phyloP scores from a whole-genome alignment of 2,113 vertebrate genomes.

The Boulengeromyrus knoepffleri region DNA sequence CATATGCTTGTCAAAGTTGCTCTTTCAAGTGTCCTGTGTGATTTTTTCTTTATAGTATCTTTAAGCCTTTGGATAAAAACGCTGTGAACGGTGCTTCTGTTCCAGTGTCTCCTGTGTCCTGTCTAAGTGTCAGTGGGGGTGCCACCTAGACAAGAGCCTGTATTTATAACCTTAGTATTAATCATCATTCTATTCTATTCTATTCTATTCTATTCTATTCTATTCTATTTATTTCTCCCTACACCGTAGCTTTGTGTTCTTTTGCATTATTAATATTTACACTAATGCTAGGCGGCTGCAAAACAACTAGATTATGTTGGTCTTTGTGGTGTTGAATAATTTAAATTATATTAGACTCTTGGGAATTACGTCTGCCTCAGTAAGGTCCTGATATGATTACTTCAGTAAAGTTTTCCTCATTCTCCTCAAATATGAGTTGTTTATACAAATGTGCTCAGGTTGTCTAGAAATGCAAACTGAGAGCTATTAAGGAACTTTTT shows the following conservation, averaged over 20 bases:
- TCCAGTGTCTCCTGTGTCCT: too few relatives aligned
- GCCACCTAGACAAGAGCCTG: background rate
- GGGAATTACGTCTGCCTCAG: constrained; percentile 39
- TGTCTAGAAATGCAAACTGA: background rate
- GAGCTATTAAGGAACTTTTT: background rate
- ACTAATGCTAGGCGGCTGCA: constrained; percentile 41
- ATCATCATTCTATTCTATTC: background rate
- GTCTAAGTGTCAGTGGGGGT: background rate
- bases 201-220: background rate
- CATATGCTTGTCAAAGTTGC: background rate
- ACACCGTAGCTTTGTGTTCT: background rate
- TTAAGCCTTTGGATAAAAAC: background rate
- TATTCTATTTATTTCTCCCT: constrained; percentile 29
- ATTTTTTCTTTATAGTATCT: background rate
- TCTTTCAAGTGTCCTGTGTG: too few relatives aligned
- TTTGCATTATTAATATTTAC: constrained; percentile 53
- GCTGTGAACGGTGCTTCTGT: background rate
- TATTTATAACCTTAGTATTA: background rate
- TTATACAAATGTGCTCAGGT: constrained; percentile 37
- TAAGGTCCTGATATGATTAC: constrained; percentile 43
- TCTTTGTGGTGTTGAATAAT: constrained; percentile 57
- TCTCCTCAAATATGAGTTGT: constrained; percentile 46
- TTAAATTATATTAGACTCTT: constrained; percentile 56
- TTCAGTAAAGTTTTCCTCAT: constrained; percentile 45
- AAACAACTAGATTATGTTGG: constrained; percentile 47